Conservation (phyloP, 2,113 vertebrate genomes). For the Actenoides lindsayi region DNA sequence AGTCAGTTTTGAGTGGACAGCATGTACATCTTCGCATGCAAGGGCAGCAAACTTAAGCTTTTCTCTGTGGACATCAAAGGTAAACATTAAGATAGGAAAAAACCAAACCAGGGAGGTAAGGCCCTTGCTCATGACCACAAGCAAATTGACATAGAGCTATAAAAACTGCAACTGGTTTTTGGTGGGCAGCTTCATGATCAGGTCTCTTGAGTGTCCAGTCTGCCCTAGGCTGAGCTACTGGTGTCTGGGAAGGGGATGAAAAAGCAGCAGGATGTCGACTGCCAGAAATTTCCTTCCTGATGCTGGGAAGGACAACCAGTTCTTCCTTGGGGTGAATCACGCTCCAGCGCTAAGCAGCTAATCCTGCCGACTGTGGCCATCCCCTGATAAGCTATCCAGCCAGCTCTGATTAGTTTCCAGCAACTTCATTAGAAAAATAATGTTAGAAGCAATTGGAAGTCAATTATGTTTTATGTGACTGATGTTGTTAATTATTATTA, state of each 20-base stretch:
- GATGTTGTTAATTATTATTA: slow-evolving; percentile 28
- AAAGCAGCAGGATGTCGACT: neutral
- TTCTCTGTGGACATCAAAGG: neutral
- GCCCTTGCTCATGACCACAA: neutral
- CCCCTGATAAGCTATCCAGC: slow-evolving; percentile 28
- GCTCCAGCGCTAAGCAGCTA: neutral
- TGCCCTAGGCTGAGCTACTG: neutral
- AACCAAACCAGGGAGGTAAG: neutral
- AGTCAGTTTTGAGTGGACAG: neutral
- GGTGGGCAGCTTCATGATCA: fast-evolving
- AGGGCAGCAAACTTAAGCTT: neutral
- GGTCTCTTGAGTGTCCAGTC: neutral
- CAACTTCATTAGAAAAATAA: slow-evolving; percentile 22
- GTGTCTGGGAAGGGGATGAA: neutral
- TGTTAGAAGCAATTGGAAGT: slow-evolving; percentile 10
- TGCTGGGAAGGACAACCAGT: neutral
- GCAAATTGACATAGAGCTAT: neutral
- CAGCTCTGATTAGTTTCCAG: slow-evolving; percentile 22
- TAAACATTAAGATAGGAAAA: neutral
- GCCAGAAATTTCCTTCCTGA: neutral
- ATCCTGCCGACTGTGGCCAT: neutral
- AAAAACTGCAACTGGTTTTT: neutral
- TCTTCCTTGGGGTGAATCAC: neutral
- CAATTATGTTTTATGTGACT: slow-evolving; percentile 11
- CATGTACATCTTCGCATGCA: fast-evolving